Conservation (phyloP, 1,140 invertebrate genomes). For the Mercenaria mercenaria region DNA sequence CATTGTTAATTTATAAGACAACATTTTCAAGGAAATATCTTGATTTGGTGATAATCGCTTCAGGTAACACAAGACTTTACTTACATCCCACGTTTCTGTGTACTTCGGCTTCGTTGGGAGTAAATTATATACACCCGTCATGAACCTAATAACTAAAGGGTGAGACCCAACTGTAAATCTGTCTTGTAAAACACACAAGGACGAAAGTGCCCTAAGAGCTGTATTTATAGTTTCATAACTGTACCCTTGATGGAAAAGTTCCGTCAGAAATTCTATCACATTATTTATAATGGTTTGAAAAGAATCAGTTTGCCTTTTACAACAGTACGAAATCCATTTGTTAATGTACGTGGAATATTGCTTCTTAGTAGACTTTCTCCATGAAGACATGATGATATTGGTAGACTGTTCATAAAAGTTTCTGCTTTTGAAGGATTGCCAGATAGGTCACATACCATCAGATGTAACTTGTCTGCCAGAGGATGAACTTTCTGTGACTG, state of each 20-base stretch:
- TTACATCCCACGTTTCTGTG: conserved; percentile 57
- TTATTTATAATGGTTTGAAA: conserved; percentile 38
- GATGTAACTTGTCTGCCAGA: conserved; percentile 41
- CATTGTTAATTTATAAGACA: conserved; percentile 54
- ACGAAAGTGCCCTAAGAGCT: conserved; percentile 50
- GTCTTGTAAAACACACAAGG: conserved; percentile 11
- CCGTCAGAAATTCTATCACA: conserved; percentile 60
- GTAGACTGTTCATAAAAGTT: conserved; percentile 44
- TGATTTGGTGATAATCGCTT: neutral
- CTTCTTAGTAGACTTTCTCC: conserved; percentile 54
- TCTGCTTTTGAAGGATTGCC: conserved; percentile 40
- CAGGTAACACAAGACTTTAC: conserved; percentile 56
- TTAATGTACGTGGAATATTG: conserved; percentile 61
- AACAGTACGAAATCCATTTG: conserved; percentile 62
- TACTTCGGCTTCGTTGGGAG: conserved; percentile 52
- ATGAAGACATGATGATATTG: conserved; percentile 56
- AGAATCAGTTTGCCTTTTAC: conserved; percentile 52
- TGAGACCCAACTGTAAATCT: conserved; percentile 30
- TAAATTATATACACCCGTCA: conserved; percentile 62
- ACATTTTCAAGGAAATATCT: conserved; percentile 44
- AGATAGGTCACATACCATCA: conserved; percentile 62
- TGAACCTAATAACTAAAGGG: conserved; percentile 50
- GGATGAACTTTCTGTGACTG: conserved; percentile 37
- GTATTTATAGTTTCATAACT: conserved; percentile 63
- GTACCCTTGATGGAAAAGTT: conserved; percentile 46